Conservation (phyloP, 2,797 vertebrate genomes). For the Anguilla megastoma region DNA sequence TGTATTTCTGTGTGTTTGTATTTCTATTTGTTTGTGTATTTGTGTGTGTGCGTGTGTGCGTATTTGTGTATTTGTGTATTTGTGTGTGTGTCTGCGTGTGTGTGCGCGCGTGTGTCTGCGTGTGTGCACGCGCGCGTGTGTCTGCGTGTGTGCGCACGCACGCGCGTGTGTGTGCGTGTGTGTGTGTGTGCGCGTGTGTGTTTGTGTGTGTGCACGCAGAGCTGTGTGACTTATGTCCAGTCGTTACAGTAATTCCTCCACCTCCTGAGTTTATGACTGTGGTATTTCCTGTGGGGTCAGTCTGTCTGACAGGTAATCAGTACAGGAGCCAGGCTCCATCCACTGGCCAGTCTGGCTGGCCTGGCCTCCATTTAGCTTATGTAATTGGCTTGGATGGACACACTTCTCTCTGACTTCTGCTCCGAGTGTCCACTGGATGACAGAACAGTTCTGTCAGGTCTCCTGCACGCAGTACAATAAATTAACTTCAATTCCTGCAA, state of each 20-base stretch:
- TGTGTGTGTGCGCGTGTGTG: conserved; percentile 2
- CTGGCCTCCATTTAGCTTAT: conserved; percentile 62
- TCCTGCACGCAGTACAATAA: conserved; percentile 49
- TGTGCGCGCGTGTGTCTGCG: not conserved
- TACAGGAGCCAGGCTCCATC: conserved; percentile 69
- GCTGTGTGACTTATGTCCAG: not conserved
- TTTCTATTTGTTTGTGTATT: not conserved
- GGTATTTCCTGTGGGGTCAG: conserved; percentile 68
- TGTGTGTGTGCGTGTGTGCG: not conserved
- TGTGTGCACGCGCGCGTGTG: not conserved
- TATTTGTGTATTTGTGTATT: not conserved
- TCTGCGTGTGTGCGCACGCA: no score
- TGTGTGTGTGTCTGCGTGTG: not conserved
- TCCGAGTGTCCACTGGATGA: conserved; percentile 62
- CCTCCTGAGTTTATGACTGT: conserved; percentile 37
- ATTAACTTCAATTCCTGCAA: conserved; percentile 65
- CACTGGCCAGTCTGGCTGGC: conserved; percentile 66
- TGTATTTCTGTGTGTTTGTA: not conserved
- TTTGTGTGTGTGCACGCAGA: not conserved
- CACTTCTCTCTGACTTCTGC: conserved; percentile 66
- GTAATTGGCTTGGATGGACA: conserved; percentile 49
- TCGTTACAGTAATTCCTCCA: not conserved
- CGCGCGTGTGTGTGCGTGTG: not conserved
- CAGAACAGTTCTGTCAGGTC: conserved; percentile 63
- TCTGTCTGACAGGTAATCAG: conserved; percentile 75